Evolutionary conservation across 2,797 vertebrate species (phyloP), one percentile per base, ranked within the genome.

Genomic region (Notolepis coatsorum): DNA sequence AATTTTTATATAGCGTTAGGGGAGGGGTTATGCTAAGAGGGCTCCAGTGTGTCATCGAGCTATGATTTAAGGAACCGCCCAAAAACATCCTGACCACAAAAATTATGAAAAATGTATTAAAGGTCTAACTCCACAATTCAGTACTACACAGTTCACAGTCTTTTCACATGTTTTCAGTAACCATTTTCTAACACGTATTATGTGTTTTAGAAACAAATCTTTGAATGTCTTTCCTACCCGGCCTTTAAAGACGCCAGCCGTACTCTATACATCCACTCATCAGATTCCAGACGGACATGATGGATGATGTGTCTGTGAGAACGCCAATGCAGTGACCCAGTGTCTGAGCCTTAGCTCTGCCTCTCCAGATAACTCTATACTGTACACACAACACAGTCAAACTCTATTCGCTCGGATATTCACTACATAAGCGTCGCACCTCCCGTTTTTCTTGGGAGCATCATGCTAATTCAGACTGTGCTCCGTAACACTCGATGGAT

Each of bases 251-350:
- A 84, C 57, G 48, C 68, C 77, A 66, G 50, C 77, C 65, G 67
- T 63, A 79, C 68, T 78, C 75, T 67, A 70, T 79, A 82, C 80
- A 74, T 88, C 67, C 73, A 76, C 72, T 84, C 71, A 73, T 86
- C 81, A 87, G 80, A 79, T 85, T 58, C 51, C 68, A 59, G 66
- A 58, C 75, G 63, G 79, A 66, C 43, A 75, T 86, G 87, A 90
- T 88, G 79, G 82, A 88, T 91, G 84, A 77, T 72, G 72, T 50
- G 75, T 73, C 70, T 77, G 64, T 38, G 12, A 31, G 59, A 74
- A 57, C 46, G 64, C 68, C 72, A 65, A 68, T 74, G 62, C 71
- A 58, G 65, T 87, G 86, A 86, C 85, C 86, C 79, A 42, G 1
- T 50, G 69, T 86, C 73, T 76, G 48, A 63, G 69, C 63, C 71